phyloP scores from a whole-genome alignment of 2,113 vertebrate species.

The Solenodon paradoxus region DNA sequence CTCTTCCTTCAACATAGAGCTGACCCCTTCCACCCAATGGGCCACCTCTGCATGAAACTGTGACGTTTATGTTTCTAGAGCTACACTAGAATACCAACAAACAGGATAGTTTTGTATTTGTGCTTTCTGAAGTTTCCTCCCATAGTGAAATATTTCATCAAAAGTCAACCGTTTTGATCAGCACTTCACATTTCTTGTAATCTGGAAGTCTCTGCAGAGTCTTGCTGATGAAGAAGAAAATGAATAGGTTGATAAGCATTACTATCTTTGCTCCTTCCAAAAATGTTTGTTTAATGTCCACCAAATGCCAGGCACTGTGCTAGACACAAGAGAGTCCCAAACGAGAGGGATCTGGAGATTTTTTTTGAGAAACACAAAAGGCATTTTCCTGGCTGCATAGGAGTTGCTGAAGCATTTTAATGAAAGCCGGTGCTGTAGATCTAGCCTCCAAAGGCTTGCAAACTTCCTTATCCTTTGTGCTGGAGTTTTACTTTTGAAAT shows the following conservation, averaged over 20 bases:
- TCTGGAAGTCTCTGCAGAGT: background rate
- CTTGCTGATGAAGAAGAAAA: background rate
- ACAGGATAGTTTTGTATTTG: background rate
- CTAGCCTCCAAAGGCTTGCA: background rate
- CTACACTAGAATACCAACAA: background rate
- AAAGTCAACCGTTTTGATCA: background rate
- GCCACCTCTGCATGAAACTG: too few relatives aligned
- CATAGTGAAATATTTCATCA: background rate
- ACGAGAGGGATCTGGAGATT: background rate
- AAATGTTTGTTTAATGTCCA: background rate
- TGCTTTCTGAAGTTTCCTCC: background rate
- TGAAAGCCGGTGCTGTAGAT: background rate
- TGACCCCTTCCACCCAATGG: too few relatives aligned
- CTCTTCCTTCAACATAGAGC: too few relatives aligned
- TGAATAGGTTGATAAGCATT: background rate
- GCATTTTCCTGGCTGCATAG: background rate
- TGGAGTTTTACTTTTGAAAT: constrained; percentile 53
- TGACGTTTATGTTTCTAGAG: background rate
- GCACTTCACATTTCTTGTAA: background rate
- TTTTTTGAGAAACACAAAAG: background rate
- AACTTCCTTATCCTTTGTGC: constrained; percentile 40
- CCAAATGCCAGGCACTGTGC: background rate
- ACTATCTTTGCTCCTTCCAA: background rate
- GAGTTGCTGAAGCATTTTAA: background rate
- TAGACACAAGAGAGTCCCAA: background rate